Base-by-base conservation (phyloP, 2,797 vertebrate species). In the Antennarius maculatus region DNA sequence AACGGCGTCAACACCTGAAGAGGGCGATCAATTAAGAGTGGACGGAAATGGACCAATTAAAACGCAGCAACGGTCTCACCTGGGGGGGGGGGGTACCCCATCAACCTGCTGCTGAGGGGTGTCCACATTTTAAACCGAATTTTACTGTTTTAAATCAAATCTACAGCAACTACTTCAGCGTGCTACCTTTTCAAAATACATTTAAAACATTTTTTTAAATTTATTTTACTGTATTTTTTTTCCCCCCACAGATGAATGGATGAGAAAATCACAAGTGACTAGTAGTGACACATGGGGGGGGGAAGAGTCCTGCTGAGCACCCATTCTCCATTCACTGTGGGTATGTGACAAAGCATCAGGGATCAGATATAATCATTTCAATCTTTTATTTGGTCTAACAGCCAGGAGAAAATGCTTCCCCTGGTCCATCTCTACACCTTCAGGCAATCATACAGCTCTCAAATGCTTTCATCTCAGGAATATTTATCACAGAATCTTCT, bases 291-390 rank as follows among this genome's bases (percentile, higher is more conserved):
- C 23, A 60, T 27, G 18, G 64, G 72, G 18, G 64, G 72, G 68
- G 54, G 49, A 79, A 54, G 61, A 57, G 66, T 16, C 6, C 49
- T 18, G 51, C 63, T 80, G 50, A 62, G 46, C 69, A 70, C 65
- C 82, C 76, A 82, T 77, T 87, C 68, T 54, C 64, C 29, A 61
- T 86, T 81, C 65, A 81, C 83, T 72, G 67, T 62, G 76, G 80
- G 79, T 67, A 80, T 61, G 82, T 73, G 80, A 70, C 61, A 71
- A 84, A 82, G 63, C 54, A 55, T 66, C 74, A 73, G 69, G 76
- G 80, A 73, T 86, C 72, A 80, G 46, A 77, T 74, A 43, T 68
- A 82, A 80, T 81, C 69, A 67, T 53, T 81, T 69, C 61, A 79
- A 54, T 63, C 61, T 67, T 75, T 56, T 72, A 57, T 65, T 79